Conservation (phyloP, 2,888 invertebrate genomes). For the Coleophora deauratella region DNA sequence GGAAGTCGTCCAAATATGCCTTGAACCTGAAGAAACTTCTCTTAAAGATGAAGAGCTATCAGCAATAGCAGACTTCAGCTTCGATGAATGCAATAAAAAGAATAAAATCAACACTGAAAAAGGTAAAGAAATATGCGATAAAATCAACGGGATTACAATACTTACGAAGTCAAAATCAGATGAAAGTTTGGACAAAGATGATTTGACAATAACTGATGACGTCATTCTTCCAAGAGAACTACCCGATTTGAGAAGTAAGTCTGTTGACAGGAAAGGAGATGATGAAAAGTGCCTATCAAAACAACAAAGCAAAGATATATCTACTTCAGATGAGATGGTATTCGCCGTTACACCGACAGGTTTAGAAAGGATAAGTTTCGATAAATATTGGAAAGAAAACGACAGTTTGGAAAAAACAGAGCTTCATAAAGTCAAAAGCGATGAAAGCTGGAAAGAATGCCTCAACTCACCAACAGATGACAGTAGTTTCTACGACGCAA, state of each 20-base stretch:
- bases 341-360: constrained; percentile 70
- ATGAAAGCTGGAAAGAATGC: constrained; percentile 64
- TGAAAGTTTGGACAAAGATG: constrained; percentile 60
- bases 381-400: constrained; percentile 64
- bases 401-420: constrained; percentile 29
- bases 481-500: constrained; percentile 43
- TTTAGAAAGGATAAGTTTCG: constrained; percentile 65
- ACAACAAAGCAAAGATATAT: constrained; percentile 66
- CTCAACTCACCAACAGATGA: constrained; percentile 49
- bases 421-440: constrained; percentile 48
- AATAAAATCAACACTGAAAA: constrained; percentile 23
- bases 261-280: constrained; percentile 36
- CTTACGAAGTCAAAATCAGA: constrained; percentile 56
- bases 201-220: constrained; percentile 67
- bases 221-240: constrained; percentile 54
- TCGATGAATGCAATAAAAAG: constrained; percentile 50
- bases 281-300: constrained; percentile 48
- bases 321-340: constrained; percentile 71
- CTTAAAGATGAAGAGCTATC: constrained; percentile 69
- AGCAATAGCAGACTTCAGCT: constrained; percentile 57
- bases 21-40: constrained; percentile 74
- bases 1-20: constrained; percentile 76
- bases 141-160: constrained; percentile 40
- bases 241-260: constrained; percentile 45
- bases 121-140: constrained; percentile 22